These are phyloP conservation scores for Salvator merianae DNA, from an alignment of 2,113 vertebrate genomes.

Conservation along the genomic window DNA sequence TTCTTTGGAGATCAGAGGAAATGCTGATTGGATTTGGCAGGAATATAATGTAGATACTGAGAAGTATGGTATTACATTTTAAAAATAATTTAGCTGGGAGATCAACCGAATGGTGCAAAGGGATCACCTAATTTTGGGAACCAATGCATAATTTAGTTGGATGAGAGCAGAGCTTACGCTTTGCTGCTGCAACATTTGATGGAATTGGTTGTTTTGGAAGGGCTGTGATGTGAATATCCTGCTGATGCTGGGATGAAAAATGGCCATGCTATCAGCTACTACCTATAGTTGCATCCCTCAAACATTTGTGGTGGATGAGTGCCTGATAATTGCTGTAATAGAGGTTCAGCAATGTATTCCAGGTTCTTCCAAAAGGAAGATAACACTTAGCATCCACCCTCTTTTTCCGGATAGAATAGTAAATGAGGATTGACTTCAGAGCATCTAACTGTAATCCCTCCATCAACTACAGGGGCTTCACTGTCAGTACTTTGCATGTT, in stretches of 20 bases:
- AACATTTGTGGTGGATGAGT: not conserved
- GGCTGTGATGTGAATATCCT: not conserved
- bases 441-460: not conserved
- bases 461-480: not conserved
- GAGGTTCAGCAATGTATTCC: not conserved
- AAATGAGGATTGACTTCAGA: not conserved
- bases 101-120: not conserved
- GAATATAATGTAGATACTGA: not conserved
- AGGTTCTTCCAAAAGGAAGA: not conserved
- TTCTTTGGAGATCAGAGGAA: not conserved
- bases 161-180: too few species aligned
- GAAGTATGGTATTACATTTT: not conserved
- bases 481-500: not conserved
- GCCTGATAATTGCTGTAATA: not conserved
- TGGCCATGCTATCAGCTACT: not conserved
- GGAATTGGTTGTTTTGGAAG: too few species aligned
- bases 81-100: not conserved
- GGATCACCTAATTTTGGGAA: not conserved
- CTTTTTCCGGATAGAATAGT: not conserved
- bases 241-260: not conserved
- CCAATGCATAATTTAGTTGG: not conserved
- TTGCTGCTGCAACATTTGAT: too few species aligned
- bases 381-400: not conserved
- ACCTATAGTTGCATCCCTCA: not conserved
- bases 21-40: not conserved